A percentile compares a stretch with the other conserved stretches of the same genome.
Evolutionary conservation across 2,888 invertebrate genomes (phyloP).

Genomic region (Dynastes grantii): DNA sequence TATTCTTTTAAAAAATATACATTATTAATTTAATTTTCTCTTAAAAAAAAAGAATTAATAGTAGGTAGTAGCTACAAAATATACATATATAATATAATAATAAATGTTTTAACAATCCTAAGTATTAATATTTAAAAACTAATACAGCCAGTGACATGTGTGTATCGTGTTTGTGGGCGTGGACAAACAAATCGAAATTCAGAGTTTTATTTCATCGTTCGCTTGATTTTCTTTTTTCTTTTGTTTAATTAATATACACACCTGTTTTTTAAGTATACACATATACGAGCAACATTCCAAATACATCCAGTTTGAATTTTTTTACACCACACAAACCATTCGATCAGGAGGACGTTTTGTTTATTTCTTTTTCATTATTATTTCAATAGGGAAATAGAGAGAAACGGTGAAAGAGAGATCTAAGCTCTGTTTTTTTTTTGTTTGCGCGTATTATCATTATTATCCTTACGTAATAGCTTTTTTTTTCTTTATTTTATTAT

Average conservation of each 20-base stretch:
- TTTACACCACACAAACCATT: not conserved
- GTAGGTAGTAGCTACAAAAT: constrained; percentile 52
- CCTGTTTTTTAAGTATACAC: not conserved
- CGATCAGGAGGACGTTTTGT: constrained; percentile 6
- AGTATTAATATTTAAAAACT: constrained; percentile 46
- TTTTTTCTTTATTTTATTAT: not conserved
- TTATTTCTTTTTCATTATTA: not conserved
- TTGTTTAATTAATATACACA: not conserved
- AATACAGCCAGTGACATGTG: constrained; percentile 50
- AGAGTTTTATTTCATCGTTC: constrained; percentile 23
- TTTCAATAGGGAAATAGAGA: constrained; percentile 12
- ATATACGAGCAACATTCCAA: not conserved
- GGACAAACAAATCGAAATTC: constrained; percentile 32
- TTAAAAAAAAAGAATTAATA: constrained; percentile 42
- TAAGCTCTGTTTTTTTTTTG: constrained; percentile 19
- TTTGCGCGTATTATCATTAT: not conserved
- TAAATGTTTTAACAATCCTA: constrained; percentile 49
- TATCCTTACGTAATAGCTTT: not conserved
- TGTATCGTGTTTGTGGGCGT: constrained; percentile 15
- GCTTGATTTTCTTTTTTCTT: not conserved
- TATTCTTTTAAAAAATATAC: constrained; percentile 49
- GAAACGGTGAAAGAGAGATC: constrained; percentile 13
- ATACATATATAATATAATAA: constrained; percentile 48
- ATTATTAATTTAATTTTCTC: constrained; percentile 43
- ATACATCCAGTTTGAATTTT: not conserved